Conservation (phyloP, 2,797 vertebrate genomes). For the Menidia menidia region DNA sequence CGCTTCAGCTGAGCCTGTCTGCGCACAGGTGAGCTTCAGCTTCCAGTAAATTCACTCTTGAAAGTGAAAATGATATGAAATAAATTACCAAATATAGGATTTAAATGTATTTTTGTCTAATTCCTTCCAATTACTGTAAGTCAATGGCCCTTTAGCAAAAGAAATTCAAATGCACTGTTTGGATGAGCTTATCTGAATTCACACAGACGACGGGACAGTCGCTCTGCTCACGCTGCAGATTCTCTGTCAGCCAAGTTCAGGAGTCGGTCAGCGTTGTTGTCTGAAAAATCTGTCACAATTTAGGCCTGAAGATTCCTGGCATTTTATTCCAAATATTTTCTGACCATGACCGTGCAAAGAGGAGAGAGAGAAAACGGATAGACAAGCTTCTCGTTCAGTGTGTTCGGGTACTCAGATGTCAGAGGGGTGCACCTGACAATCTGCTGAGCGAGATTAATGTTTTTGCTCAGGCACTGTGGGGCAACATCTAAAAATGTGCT, state of each 20-base stretch:
- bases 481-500: background rate
- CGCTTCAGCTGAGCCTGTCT: background rate
- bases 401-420: background rate
- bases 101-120: background rate
- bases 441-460: no score
- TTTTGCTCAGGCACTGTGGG: background rate
- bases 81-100: background rate
- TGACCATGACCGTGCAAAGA: background rate
- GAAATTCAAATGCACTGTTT: background rate
- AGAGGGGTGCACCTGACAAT: no score
- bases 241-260: background rate
- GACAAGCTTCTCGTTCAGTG: background rate
- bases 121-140: background rate
- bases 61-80: background rate
- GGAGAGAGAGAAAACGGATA: background rate
- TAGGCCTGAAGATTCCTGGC: background rate
- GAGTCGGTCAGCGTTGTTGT: background rate
- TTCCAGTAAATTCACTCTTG: background rate
- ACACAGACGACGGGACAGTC: background rate
- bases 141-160: background rate
- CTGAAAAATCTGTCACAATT: background rate
- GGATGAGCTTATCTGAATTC: background rate
- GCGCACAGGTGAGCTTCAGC: background rate
- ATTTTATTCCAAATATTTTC: background rate
- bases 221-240: background rate